Evolutionary conservation across 1,140 invertebrate species (phyloP), one percentile per base, ranked within the genome.

Genomic region (Halesus radiatus): DNA sequence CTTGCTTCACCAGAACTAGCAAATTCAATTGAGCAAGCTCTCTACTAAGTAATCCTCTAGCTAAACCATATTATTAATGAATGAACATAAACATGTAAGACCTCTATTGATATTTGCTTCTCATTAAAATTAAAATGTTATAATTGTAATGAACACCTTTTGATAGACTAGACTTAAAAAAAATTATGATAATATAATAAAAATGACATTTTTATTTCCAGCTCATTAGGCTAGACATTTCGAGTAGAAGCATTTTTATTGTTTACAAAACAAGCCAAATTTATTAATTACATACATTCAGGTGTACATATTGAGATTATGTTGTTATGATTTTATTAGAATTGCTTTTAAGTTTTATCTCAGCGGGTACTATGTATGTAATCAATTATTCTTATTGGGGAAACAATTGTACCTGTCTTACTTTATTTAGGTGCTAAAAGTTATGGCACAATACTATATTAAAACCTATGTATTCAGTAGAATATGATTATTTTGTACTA

Each of bases 111-210:
- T 58, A 58, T 58, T 58, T 2, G 13, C 54, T 58, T 58, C 54
- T 58, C 54, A 20, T 58, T 58, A 22, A 58, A 58, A 58, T 20
- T 18, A 18, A 22, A n/a, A 18, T 58, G 32, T 37, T 22, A 18
- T 60, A 60, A 22, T 10, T 23, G 23, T 60, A 60, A 60, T 60
- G 56, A 60, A 60, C 54, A 56, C 56, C 18, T 20, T 60, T 60
- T 60, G 56, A 60, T 60, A 60, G n/a, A 60, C 16, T 60, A 60
- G 56, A 23, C 23, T 60, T 60, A 13, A 45, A 45, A 45, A 37
- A 45, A 60, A 22, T 60, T 5, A 56, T 56, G n/a, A 18, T 56
- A 22, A 56, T n/a, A 56, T 56, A 56, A 56, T 20, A 60, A 60
- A 13, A 20, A 60, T 60, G 56, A 60, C 56, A 60, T 22, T 60